Base-by-base conservation (phyloP, 2,797 vertebrate genomes). In the Diplodus puntazzo region DNA sequence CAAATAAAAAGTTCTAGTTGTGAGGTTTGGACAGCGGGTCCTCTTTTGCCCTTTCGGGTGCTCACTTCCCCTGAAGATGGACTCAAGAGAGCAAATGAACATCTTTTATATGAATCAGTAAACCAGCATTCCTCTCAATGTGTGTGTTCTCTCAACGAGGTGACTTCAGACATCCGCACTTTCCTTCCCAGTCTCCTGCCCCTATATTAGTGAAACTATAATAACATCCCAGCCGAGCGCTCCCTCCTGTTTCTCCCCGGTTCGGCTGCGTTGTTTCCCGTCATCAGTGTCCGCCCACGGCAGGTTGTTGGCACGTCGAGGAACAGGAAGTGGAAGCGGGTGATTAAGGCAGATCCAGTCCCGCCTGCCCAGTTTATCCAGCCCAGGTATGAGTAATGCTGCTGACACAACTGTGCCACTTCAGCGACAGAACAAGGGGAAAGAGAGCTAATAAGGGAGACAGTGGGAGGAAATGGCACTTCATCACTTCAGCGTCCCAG, bases 311-410 rank as follows among this genome's bases (percentile, higher is more conserved):
- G 81, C 73, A 75, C 12, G 3, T 61, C 23, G 69, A 81, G 81
- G 81, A 84, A 85, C 83, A 92, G 91, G 91, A 94, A 90, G 89
- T 87, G 87, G 87, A 92, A 92, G 91, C 77, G 77, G 87, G 85
- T 86, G 80, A 88, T 88, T 89, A 88, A 91, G 80, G 79, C 87
- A 78, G 76, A 85, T 81, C 87, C 79, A 73, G 81, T 55, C 63
- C 83, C 49, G 86, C 66, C 69, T 48, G 64, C 67, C 84, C 63
- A 80, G 72, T 82, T 65, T 9, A 73, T 84, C 80, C 71, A 80
- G 81, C 81, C 64, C 87, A 90, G 90, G 82, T 89, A 84, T 91
- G 84, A 92, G 78, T 90, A 90, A 92, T 83, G 43, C 70, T 77
- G 80, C 85, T 88, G 83, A 90, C 85, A 92, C 89, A 84, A 85